Evolutionary conservation across 1,140 invertebrate species (phyloP).

Genomic region (Bombyx mori): ASM3026992v2 NC_085117.1:18809501-18810000

Average conservation of each 20-base stretch:
- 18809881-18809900: conserved; percentile 25
- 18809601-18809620: conserved; percentile 42
- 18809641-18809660: conserved; percentile 23
- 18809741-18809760: conserved; percentile 9
- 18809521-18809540: conserved; percentile 31
- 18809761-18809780: conserved; percentile 51
- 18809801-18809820: conserved; percentile 66
- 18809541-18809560: conserved; percentile 11
- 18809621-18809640: conserved; percentile 31
- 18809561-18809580: conserved; percentile 15
- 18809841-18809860: conserved; percentile 58
- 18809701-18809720: conserved; percentile 20
- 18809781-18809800: conserved; percentile 65
- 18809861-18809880: conserved; percentile 17
- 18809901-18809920: conserved; percentile 8
- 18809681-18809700: conserved; percentile 36
- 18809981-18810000: no score
- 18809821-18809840: conserved; percentile 59
- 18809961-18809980: no score
- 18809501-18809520: conserved; percentile 26
- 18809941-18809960: no score
- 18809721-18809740: conserved; percentile 18
- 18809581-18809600: conserved; percentile 42
- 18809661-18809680: conserved; percentile 50
- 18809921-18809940: no score